Base-by-base conservation (phyloP, 2,113 vertebrate species). In the Apaloderma vittatum region DNA sequence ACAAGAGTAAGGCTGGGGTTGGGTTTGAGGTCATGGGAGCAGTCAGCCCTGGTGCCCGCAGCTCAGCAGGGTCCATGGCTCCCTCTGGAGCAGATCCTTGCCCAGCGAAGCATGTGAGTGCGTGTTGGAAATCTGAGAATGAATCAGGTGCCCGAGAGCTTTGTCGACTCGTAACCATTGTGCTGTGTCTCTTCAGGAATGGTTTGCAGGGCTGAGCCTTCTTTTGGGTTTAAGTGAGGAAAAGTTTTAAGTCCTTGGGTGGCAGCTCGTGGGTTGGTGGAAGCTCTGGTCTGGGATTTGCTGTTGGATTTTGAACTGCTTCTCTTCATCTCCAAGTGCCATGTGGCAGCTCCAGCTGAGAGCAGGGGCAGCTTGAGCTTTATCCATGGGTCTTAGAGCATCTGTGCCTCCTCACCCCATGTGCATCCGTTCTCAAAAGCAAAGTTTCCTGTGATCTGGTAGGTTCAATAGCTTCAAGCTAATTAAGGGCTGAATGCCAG, bases 161-260 rank as follows among this genome's bases (percentile, higher is more conserved):
- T 66, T 57, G 36, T 32, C 15, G 71, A 21, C 22, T n/a, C 1
- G 1, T 3, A 19, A 1, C 61, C 17, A 1, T 30, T 0, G 0
- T 71, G 49, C 46, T 1, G 0, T 30, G 6, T 32, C 27, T 32
- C 18, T 36, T 70, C 17, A 29, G 76, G 71, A 88, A 7, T 0
- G 0, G 15, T 21, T 62, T 68, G 61, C 11, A 49, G 51, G 34
- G 15, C 37, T 74, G 37, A 82, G 29, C 22, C 9, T 3, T 22
- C 57, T 71, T 40, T 45, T 29, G 54, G 26, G 12, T 51, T 62
- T 71, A n/a, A 37, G 22, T 3, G 29, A 77, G 48, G 61, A 23
- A 51, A 76, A 22, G 10, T 7, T 27, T 61, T 34, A 29, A 17
- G 27, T 9, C 78, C 29, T 32, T 1, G 2, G 29, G 45, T 0